Percentiles rank a stretch among this genome's conserved stretches.
Conservation (phyloP, 2,113 vertebrate species). For the Callopanchax toddi region DNA sequence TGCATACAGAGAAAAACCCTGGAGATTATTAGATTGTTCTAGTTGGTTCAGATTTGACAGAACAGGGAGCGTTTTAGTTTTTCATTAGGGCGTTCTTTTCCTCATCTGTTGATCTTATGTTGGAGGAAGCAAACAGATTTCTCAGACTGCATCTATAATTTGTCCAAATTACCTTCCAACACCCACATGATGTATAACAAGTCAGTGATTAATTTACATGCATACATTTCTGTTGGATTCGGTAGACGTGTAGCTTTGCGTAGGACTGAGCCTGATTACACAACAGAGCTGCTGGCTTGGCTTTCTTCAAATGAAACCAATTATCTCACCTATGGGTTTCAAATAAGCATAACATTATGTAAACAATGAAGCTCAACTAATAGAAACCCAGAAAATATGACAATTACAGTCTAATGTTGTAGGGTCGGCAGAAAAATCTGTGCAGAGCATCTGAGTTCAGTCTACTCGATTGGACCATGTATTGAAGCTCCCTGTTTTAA, state of each 20-base stretch:
- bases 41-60: too few relatives aligned
- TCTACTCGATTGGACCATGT: too few relatives aligned
- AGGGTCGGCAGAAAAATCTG: too few relatives aligned
- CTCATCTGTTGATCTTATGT: not conserved
- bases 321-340: not conserved
- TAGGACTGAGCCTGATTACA: not conserved
- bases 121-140: not conserved
- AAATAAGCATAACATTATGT: not conserved
- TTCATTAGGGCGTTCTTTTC: slow-evolving; percentile 11
- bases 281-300: not conserved
- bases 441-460: too few relatives aligned
- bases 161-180: not conserved
- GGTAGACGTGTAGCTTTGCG: not conserved
- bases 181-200: not conserved
- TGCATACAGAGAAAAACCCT: slow-evolving; percentile 6
- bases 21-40: not conserved
- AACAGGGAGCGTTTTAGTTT: slow-evolving; percentile 21
- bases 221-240: not conserved
- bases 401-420: not conserved
- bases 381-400: not conserved
- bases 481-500: too few relatives aligned
- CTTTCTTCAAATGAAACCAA: not conserved
- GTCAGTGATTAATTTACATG: not conserved
- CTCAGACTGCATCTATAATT: not conserved
- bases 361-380: not conserved